Base-by-base conservation (phyloP, 1,140 invertebrate species). In the Lordiphosa collinella region DNA sequence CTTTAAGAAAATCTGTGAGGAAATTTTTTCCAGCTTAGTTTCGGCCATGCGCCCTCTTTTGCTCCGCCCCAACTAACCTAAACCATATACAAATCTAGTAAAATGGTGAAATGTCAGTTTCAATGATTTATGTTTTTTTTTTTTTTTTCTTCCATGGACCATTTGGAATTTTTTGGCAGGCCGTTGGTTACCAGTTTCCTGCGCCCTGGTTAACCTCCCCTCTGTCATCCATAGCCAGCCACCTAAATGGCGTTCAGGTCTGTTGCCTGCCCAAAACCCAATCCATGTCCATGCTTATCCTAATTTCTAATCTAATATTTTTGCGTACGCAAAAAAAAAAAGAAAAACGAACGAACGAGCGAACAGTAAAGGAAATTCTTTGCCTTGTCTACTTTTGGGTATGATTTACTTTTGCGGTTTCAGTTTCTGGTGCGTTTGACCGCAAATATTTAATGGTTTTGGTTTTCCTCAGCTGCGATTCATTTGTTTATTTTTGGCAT, bases 271-370 rank as follows among this genome's bases (percentile, higher is more conserved):
- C 52, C 38, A 55, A 22, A 53, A 47, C 36, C 46, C 34, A 18
- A 56, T 14, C 38, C 56, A 52, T 71, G 63, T 58, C 61, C 58
- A 64, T 66, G 79, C 55, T 55, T 78, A 75, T 84, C 68, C 78
- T 84, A 84, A 84, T 84, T 82, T 85, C 78, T 78, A 84, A 84
- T 85, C 78, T 84, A 84, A 85, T 84, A 84, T 84, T 84, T 79
- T 84, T 78, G 79, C 78, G 56, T 78, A 70, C 40, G 49, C 44
- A 40, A 36, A 51, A 48, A 51, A 31, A n/a, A 14, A 11, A 31
- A n/a, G 12, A 11, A 41, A 22, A 11, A 35, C 9, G 36, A 47
- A 31, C 10, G 38, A 52, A 22, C 34, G 10, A 10, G 5, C 16
- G 29, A 38, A 47, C 29, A 53, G 60, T 48, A 52, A 32, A 50